These are phyloP conservation scores for Lasioglossum malachurum DNA, from an alignment of 2,888 invertebrate species.

Conservation along the genomic window DNA sequence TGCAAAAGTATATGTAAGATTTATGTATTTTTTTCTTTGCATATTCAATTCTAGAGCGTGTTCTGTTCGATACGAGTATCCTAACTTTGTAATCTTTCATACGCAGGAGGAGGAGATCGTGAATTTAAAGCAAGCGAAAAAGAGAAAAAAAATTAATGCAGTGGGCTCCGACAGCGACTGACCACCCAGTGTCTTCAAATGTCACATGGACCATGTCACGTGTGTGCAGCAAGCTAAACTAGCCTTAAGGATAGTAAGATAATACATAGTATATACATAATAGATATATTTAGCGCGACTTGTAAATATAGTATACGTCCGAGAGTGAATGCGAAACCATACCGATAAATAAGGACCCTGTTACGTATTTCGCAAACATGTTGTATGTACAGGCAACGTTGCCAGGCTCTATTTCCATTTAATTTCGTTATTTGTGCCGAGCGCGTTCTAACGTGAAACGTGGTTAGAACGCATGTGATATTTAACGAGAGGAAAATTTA, in stretches of 20 bases:
- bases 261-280: conserved; percentile 78
- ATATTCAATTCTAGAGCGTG: conserved; percentile 5
- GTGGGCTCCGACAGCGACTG: conserved; percentile 97
- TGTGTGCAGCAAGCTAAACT: conserved; percentile 82
- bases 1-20: not conserved
- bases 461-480: conserved; percentile 48
- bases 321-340: conserved; percentile 66
- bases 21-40: not conserved
- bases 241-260: conserved; percentile 83
- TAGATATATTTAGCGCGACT: conserved; percentile 72
- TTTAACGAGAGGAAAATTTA: conserved; percentile 51
- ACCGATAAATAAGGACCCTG: conserved; percentile 55
- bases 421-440: conserved; percentile 54
- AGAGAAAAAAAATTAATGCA: conserved; percentile 91
- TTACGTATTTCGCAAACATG: conserved; percentile 61
- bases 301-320: conserved; percentile 73
- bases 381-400: conserved; percentile 62
- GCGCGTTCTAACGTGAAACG: conserved; percentile 45
- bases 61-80: conserved; percentile 6
- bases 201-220: conserved; percentile 82
- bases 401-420: conserved; percentile 65
- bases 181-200: conserved; percentile 86
- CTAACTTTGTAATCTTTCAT: conserved; percentile 66
- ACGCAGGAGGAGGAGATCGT: conserved; percentile 95
- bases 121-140: conserved; percentile 95